Evolutionary conservation across 2,888 invertebrate species (phyloP), one percentile per base, ranked within the genome.

Genomic region (Tillus elongatus): DNA sequence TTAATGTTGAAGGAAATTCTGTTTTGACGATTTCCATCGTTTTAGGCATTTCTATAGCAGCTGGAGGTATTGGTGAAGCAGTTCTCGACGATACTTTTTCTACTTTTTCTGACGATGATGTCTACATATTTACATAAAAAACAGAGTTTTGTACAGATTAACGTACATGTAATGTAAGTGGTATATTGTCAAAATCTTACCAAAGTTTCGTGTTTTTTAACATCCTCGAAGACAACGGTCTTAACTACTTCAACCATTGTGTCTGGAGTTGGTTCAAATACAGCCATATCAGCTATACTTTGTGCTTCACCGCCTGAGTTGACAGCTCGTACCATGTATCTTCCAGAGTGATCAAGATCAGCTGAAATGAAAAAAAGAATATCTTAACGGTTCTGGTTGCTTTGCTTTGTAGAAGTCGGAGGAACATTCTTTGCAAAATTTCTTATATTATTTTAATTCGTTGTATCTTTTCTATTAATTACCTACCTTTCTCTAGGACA

Each of bases 301-400:
- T 80, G 77, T n/a, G 84, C 82, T 64, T 84, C 83, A n/a, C 85
- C 85, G 11, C 80, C 82, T 34, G 77, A 71, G 57, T 86, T 86
- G 1, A 73, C 73, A 6, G 84, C 85, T 46, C 72, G 71, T 9
- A 82, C 82, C 74, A 79, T 82, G 52, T 81, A 85, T 52, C 82
- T 79, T 33, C 87, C 88, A 37, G 77, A 75, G 61, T 90, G 82
- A 43, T 72, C 64, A 15, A 71, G 66, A 50, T 72, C 70, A 44
- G 72, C 79, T 78, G 43, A 15, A 57, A 46, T n/a, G 6, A 36
- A 32, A 34, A 27, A 33, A 28, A 11, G 8, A 8, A 31, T 8
- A 31, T 31, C 4, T 13, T 31, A 31, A 9, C 10, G 10, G 10
- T 8, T 4, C 10, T 10, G 29, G 4, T 6, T 4, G 4, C 10